Evolutionary conservation across 2,888 invertebrate genomes (phyloP), one percentile per base, ranked within the genome.

Genomic region (Ophraella communa): DNA sequence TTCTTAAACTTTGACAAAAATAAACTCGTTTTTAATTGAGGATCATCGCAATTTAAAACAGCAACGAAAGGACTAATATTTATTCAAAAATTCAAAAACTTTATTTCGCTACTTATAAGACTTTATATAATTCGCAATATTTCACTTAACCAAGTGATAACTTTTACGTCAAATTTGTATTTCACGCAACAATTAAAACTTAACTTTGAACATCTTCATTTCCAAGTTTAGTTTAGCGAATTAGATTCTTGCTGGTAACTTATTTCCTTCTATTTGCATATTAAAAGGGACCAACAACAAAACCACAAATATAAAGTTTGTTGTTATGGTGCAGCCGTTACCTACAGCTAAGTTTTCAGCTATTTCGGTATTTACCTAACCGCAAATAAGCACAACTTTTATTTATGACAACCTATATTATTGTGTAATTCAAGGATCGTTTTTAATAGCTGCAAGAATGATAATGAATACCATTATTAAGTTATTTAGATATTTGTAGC

Each of bases 101-200:
- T 57, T 55, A 8, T 45, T 59, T 33, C 24, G 24, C 10, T 18
- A 35, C 44, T 55, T 49, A 24, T 42, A 30, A 55, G 49, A 60
- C 62, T 56, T 51, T 21, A 55, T n/a, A n/a, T 62, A 49, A 59
- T 65, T 14, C 35, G 53, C 52, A 61, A 57, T 61, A 47, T 53
- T 51, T 23, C 56, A 64, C 44, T 66, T 54, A 65, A 62, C 39
- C 54, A 33, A 61, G 52, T 58, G 64, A 61, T 67, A 61, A 64
- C 33, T 64, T 67, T 64, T 67, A 64, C 57, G 62, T 64, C n/a
- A 64, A 64, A 64, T 58, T 66, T 54, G 55, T 55, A 55, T 61
- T 67, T 67, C 64, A 67, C 66, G 66, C 66, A 67, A 67, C 62
- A 67, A 64, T 67, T 67, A 67, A 64, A 49, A 44, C 14, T 23